A percentile compares a stretch with the other conserved stretches of the same genome.
Conservation (phyloP, 1,140 invertebrate species). For the Goniozus legneri region DNA sequence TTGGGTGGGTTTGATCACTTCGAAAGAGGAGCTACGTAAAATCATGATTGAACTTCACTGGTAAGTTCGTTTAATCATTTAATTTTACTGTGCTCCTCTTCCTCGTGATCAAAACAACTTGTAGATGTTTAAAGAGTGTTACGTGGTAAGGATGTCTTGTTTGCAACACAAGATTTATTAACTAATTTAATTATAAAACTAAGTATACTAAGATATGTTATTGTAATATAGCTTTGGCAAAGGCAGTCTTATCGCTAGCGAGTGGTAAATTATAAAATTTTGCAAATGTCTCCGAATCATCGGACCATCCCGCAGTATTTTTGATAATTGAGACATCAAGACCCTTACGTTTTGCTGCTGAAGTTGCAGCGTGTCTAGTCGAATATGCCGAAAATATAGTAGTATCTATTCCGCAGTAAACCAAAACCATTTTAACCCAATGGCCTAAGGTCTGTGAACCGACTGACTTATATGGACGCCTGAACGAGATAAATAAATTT, state of each 20-base stretch:
- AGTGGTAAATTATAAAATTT: neutral
- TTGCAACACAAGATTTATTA: neutral
- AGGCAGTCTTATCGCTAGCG: neutral
- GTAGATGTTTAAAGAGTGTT: conserved; percentile 2
- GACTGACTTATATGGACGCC: conserved; percentile 12
- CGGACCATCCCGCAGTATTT: neutral
- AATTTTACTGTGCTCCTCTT: conserved; percentile 3
- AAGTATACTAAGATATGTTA: neutral
- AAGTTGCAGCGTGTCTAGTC: conserved; percentile 1
- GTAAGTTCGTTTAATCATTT: neutral
- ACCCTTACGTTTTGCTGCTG: neutral
- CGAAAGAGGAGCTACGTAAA: conserved; percentile 1
- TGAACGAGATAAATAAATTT: conserved; percentile 11
- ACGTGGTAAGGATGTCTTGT: too few species aligned
- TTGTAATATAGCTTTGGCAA: neutral
- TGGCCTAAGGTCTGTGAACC: conserved; percentile 14
- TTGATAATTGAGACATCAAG: neutral
- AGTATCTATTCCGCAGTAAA: conserved; percentile 11
- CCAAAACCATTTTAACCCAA: conserved; percentile 15
- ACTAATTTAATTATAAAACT: neutral
- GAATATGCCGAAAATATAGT: conserved; percentile 12
- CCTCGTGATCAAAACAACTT: conserved; percentile 2
- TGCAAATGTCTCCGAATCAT: conserved; percentile 1
- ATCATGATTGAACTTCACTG: conserved; percentile 1
- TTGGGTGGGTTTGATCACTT: conserved; percentile 1